phyloP scores from a whole-genome alignment of 2,797 vertebrate genomes.

The Tenualosa thibaudeaui region DNA sequence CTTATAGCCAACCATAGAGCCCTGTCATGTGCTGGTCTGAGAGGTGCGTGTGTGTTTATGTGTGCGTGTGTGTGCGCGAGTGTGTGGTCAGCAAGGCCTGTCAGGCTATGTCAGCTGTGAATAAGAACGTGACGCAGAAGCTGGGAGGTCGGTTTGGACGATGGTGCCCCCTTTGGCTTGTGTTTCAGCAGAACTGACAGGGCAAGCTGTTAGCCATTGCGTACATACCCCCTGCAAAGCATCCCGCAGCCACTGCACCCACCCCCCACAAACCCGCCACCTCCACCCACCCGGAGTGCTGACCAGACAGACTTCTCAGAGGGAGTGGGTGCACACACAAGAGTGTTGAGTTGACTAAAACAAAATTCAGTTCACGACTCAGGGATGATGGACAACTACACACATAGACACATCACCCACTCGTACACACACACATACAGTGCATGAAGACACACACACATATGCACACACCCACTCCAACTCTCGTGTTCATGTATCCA shows the following conservation, averaged over 20 bases:
- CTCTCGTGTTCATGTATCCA: conserved; percentile 4
- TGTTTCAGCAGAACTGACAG: conserved; percentile 11
- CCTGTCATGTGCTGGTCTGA: not conserved
- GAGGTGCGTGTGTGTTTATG: not conserved
- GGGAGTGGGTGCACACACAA: not conserved
- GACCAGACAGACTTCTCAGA: not conserved
- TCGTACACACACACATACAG: not conserved
- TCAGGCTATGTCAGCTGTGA: not conserved
- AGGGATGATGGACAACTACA: not conserved
- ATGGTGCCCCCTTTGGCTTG: not conserved
- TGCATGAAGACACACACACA: not conserved
- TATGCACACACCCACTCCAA: not conserved
- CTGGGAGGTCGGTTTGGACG: not conserved
- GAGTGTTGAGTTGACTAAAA: too few species aligned
- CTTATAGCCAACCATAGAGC: not conserved
- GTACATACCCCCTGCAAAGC: not conserved
- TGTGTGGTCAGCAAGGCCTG: conserved; percentile 1
- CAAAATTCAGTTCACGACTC: not conserved
- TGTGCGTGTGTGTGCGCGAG: not conserved
- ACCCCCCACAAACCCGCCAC: not conserved
- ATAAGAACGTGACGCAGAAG: not conserved
- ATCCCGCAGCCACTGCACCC: not conserved
- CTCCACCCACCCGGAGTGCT: not conserved
- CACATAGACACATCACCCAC: not conserved
- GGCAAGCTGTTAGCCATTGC: conserved; percentile 9